Conservation (phyloP, 2,888 invertebrate genomes). For the Amphipyra berbera region DNA sequence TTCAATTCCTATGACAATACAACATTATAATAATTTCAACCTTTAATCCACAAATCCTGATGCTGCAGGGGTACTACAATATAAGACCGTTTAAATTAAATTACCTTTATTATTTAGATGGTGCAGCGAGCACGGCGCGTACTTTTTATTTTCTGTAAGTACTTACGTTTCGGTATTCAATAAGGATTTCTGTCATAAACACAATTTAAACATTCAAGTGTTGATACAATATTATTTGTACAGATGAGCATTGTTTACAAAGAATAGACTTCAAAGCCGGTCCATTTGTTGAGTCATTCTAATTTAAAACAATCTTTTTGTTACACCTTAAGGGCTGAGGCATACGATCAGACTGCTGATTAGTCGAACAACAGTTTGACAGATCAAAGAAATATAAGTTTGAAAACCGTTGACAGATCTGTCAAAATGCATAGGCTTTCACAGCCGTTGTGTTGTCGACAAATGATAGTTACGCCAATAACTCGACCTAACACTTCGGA, state of each 20-base stretch:
- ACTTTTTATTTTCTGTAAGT: too few relatives aligned
- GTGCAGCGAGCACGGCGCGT: too few relatives aligned
- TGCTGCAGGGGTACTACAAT: too few relatives aligned
- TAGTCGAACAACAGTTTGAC: conserved; percentile 3
- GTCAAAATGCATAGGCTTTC: background rate
- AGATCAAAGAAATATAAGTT: too few relatives aligned
- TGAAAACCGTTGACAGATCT: background rate
- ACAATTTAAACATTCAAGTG: conserved; percentile 15
- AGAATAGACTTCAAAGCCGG: conserved; percentile 37
- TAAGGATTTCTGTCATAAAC: conserved; percentile 30
- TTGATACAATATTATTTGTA: conserved; percentile 32
- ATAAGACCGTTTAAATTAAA: too few relatives aligned
- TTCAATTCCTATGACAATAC: too few relatives aligned
- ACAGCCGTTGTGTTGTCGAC: background rate
- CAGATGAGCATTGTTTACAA: conserved; percentile 28
- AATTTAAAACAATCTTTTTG: conserved; percentile 14
- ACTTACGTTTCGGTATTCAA: background rate
- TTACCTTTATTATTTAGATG: too few relatives aligned
- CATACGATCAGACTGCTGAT: conserved; percentile 5
- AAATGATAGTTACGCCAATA: conserved; percentile 4
- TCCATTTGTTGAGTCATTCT: conserved; percentile 28
- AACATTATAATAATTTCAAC: too few relatives aligned
- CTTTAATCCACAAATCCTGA: too few relatives aligned
- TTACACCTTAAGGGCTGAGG: conserved; percentile 17
- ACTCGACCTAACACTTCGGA: background rate